Conservation (phyloP, 2,113 vertebrate genomes). For the Oreochromis aureus region DNA sequence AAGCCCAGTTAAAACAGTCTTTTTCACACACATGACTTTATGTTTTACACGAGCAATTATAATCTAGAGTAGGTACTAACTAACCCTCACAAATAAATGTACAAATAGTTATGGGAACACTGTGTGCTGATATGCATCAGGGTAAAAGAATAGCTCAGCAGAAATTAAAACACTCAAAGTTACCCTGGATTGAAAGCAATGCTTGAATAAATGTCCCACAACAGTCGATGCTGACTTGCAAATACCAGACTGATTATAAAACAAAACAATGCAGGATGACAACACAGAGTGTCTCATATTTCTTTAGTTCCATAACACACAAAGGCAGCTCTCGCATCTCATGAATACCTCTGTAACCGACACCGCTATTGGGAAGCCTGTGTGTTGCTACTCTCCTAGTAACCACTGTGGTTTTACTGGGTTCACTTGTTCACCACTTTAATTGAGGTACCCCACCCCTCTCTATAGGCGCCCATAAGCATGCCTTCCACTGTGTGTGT, state of each 20-base stretch:
- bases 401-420: constrained; percentile 21
- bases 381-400: background rate
- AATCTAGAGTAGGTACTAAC: background rate
- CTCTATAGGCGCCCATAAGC: background rate
- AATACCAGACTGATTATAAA: background rate
- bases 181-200: background rate
- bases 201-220: background rate
- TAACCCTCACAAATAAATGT: background rate
- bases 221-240: background rate
- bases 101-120: background rate
- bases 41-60: background rate
- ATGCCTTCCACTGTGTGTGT: background rate
- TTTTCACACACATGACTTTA: background rate
- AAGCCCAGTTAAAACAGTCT: background rate
- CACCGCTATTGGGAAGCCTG: background rate
- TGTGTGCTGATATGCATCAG: background rate
- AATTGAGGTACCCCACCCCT: background rate
- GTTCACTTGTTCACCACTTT: constrained; percentile 35
- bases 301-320: background rate
- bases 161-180: background rate
- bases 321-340: background rate
- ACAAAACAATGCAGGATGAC: background rate
- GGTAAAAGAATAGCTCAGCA: background rate
- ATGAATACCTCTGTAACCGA: background rate
- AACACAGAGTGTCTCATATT: background rate